Evolutionary conservation across 37 sponge, comb jelly and placozoan genomes (phyloP), one percentile per base, ranked within the genome.

Genomic region (Spongilla lacustris): DNA sequence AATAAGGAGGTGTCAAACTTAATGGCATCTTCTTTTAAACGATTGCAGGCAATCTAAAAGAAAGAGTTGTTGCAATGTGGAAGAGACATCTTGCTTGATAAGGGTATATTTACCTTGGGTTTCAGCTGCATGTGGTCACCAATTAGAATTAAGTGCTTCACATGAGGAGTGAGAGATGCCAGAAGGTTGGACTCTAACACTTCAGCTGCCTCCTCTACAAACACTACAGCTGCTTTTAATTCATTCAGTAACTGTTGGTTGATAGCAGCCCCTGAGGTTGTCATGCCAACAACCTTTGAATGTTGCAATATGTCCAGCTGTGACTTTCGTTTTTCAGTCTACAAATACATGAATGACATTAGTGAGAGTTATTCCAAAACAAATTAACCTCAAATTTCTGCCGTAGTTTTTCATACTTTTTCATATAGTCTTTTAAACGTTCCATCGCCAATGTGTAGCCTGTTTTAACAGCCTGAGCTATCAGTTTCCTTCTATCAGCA

Each of bases 1-100:
- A 85, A 68, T 12, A 85, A 69, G 9, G 85, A 85, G n/a, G 50
- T 70, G 17, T 76, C 41, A 41, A 85, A 85, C 35, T 85, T 85
- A 49, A 71, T 6, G 17, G 24, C 48, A 6, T 36, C 72, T 32
- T 35, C 70, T 31, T 36, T 29, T n/a, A 80, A 28, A 22, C 25
- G 50, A 67, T 68, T 31, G 24, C 67, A 80, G 33, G 30, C 28
- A 48, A 80, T 34, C 80, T 80, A 25, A 48, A 25, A 25, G 67
- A 14, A 14, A 22, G 67, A 21, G 14, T 22, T 22, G 14, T 22
- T 66, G 21, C 14, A 14, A 14, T 66, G 67, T 21, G 21, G 21
- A 66, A 66, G 67, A 22, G 67, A 22, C 67, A 21, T 66, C 21
- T n/a, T n/a, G n/a, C n/a, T n/a, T n/a, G n/a, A n/a, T n/a, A n/a